Evolutionary conservation across 2,888 invertebrate species (phyloP).

Genomic region (Meloe dianella): DNA sequence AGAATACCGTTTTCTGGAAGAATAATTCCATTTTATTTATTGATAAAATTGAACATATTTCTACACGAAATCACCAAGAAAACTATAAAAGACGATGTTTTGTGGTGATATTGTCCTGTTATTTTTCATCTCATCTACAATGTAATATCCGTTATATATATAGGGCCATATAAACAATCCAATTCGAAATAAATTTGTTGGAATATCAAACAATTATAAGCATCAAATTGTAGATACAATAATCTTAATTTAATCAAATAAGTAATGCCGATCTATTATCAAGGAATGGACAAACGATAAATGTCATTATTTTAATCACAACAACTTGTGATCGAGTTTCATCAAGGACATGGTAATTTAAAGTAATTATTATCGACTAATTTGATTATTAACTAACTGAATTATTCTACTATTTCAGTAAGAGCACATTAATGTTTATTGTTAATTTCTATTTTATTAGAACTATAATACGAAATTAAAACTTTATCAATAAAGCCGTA

Average conservation of each 20-base stretch:
- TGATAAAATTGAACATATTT: constrained; percentile 3
- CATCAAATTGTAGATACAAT: neutral
- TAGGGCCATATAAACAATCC: neutral
- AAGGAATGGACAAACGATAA: neutral
- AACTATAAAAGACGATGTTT: neutral
- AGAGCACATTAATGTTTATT: neutral
- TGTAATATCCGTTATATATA: neutral
- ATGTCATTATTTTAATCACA: neutral
- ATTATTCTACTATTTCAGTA: neutral
- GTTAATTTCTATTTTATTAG: neutral
- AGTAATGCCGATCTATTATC: neutral
- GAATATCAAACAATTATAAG: neutral
- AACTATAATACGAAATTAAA: neutral
- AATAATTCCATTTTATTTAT: neutral
- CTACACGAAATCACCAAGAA: neutral
- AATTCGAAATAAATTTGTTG: neutral
- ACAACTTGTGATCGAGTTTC: neutral
- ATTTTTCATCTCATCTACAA: neutral
- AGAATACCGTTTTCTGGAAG: neutral
- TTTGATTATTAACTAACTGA: neutral
- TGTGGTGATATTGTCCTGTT: neutral
- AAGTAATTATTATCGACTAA: neutral
- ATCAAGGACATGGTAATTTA: neutral
- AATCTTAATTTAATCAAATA: neutral
- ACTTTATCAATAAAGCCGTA: too few species aligned